A percentile compares a stretch with the other conserved stretches of the same genome.
Conservation (phyloP, 2,797 vertebrate species). For the Schizothorax lantsangensis region DNA sequence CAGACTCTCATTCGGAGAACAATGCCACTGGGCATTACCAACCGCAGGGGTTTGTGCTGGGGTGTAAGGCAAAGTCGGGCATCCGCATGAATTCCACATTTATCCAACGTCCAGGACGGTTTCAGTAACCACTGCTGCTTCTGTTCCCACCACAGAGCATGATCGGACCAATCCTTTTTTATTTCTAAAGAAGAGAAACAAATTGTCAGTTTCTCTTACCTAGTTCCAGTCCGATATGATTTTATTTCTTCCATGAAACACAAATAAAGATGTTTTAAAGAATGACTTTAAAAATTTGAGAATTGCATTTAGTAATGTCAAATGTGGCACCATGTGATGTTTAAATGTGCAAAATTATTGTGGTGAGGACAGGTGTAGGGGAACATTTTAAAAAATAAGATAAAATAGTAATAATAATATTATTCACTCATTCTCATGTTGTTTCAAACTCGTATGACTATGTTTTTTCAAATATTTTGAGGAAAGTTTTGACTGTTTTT, state of each 20-base stretch:
- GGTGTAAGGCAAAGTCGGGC: conserved; percentile 75
- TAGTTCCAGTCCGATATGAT: neutral
- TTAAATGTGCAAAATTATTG: neutral
- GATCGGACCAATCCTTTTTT: conserved; percentile 81
- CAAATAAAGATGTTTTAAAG: neutral
- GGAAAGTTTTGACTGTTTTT: neutral
- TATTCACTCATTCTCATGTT: neutral
- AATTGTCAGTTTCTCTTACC: neutral
- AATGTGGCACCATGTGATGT: neutral
- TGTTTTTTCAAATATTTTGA: neutral
- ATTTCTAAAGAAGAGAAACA: conserved; percentile 67
- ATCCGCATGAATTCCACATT: conserved; percentile 79
- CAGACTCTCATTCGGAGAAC: conserved; percentile 70
- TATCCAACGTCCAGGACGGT: conserved; percentile 80
- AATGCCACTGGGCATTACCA: conserved; percentile 75
- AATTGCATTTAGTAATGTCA: neutral
- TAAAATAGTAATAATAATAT: no score
- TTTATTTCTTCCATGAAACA: neutral
- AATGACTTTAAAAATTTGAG: neutral
- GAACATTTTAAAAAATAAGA: no score
- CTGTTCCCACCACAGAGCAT: conserved; percentile 85
- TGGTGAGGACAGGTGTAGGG: no score
- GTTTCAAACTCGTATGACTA: neutral
- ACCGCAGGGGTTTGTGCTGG: conserved; percentile 75
- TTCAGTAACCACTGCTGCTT: conserved; percentile 80